These are phyloP conservation scores for Adoxophyes honmai DNA, from an alignment of 1,140 invertebrate genomes.

Conservation along the genomic window DNA sequence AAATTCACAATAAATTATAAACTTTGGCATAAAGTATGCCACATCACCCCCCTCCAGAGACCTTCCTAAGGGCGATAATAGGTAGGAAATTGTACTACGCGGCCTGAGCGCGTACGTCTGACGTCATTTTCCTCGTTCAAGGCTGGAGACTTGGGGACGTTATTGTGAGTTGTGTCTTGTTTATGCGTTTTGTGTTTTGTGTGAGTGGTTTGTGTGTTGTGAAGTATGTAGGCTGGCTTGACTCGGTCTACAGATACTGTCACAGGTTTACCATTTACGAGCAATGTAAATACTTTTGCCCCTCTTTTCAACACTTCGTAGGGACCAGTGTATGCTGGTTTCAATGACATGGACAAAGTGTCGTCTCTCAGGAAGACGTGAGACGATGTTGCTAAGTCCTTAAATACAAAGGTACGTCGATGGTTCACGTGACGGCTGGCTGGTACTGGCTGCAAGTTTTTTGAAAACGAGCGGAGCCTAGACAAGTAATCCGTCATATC, in stretches of 20 bases:
- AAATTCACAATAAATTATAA: too few relatives aligned
- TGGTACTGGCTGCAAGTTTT: conserved; percentile 11
- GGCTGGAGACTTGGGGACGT: too few relatives aligned
- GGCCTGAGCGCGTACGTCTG: too few relatives aligned
- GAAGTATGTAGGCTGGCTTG: conserved; percentile 19
- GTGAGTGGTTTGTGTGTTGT: background rate
- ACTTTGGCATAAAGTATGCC: too few relatives aligned
- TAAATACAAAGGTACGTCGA: conserved; percentile 13
- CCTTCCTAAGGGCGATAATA: too few relatives aligned
- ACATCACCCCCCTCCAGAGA: too few relatives aligned
- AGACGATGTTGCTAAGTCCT: conserved; percentile 12
- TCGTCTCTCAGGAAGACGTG: conserved; percentile 42
- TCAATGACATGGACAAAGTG: conserved; percentile 58
- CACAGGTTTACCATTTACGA: conserved; percentile 15
- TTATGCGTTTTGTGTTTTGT: background rate
- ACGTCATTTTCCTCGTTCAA: too few relatives aligned
- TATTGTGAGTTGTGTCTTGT: too few relatives aligned
- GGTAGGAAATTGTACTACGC: too few relatives aligned
- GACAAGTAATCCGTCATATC: conserved; percentile 14
- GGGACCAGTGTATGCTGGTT: conserved; percentile 68
- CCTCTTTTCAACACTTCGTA: conserved; percentile 39
- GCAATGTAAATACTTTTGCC: conserved; percentile 31
- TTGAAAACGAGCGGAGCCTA: background rate
- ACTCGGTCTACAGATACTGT: conserved; percentile 25
- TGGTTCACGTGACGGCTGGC: conserved; percentile 4